These are phyloP conservation scores for Sula dactylatra DNA, from an alignment of 2,113 vertebrate genomes.

Conservation along the genomic window DNA sequence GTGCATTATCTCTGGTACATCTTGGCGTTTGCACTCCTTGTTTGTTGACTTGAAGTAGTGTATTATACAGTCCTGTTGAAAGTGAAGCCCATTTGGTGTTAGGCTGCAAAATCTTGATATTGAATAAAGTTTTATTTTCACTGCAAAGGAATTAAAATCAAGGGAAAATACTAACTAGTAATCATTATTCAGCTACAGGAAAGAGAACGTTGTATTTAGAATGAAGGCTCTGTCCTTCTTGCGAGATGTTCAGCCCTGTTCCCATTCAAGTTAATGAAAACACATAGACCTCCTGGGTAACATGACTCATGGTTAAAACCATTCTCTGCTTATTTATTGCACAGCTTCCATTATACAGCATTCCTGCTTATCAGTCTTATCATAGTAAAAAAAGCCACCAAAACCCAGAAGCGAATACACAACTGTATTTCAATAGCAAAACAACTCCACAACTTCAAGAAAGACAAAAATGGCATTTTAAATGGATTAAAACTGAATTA, in stretches of 20 bases:
- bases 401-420: not conserved
- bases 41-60: not conserved
- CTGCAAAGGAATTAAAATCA: not conserved
- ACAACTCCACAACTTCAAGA: not conserved
- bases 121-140: not conserved
- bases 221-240: not conserved
- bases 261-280: not conserved
- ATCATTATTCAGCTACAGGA: not conserved
- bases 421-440: not conserved
- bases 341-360: not conserved
- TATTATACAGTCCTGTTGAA: not conserved
- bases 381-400: not conserved
- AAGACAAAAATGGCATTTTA: not conserved
- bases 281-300: not conserved
- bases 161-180: not conserved
- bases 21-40: not conserved
- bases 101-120: not conserved
- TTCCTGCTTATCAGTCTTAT: not conserved
- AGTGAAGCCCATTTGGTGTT: not conserved
- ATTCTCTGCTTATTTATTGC: not conserved
- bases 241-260: not conserved
- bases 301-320: not conserved
- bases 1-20: not conserved
- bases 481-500: not conserved
- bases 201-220: not conserved